Conservation (phyloP, 2,113 vertebrate species). For the Epinephelus cyanopodus region DNA sequence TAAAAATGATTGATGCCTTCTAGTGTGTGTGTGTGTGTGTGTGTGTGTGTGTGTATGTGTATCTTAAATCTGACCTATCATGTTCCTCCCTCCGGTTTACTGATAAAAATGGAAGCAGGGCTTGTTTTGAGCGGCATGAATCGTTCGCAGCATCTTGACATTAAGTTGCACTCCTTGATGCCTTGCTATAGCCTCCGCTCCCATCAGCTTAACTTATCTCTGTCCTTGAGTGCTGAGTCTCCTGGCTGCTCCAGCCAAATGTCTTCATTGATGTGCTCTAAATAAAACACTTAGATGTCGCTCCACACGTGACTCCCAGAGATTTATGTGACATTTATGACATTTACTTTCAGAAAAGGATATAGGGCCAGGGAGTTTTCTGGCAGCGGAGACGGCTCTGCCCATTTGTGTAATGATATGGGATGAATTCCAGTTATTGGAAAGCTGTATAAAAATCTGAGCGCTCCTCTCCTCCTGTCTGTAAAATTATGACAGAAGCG, state of each 20-base stretch:
- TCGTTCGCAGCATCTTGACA: constrained; percentile 18
- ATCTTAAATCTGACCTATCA: constrained; percentile 20
- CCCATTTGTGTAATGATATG: constrained; percentile 81
- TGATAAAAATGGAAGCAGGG: background rate
- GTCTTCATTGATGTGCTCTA: constrained; percentile 69
- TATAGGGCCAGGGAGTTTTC: constrained; percentile 47
- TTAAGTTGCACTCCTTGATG: constrained; percentile 25
- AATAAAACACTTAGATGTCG: constrained; percentile 76
- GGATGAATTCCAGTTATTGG: constrained; percentile 80
- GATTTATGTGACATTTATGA: constrained; percentile 79
- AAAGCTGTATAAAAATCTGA: constrained; percentile 72
- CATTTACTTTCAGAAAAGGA: constrained; percentile 68
- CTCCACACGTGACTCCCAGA: constrained; percentile 62
- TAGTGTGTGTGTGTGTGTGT: background rate
- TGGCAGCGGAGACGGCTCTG: constrained; percentile 65
- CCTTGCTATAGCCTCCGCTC: background rate
- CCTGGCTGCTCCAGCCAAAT: constrained; percentile 45
- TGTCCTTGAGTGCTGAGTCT: constrained; percentile 65
- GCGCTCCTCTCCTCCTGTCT: constrained; percentile 46
- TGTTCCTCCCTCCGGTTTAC: constrained; percentile 22
- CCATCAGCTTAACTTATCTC: constrained; percentile 51
- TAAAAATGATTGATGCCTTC: background rate
- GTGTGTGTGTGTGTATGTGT: background rate
- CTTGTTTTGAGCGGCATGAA: constrained; percentile 14
- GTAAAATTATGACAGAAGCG: constrained; percentile 70